Percentiles rank a stretch among this genome's conserved stretches.
Evolutionary conservation across 2,888 invertebrate genomes (phyloP).

Genomic region (Parnassius apollo): DNA sequence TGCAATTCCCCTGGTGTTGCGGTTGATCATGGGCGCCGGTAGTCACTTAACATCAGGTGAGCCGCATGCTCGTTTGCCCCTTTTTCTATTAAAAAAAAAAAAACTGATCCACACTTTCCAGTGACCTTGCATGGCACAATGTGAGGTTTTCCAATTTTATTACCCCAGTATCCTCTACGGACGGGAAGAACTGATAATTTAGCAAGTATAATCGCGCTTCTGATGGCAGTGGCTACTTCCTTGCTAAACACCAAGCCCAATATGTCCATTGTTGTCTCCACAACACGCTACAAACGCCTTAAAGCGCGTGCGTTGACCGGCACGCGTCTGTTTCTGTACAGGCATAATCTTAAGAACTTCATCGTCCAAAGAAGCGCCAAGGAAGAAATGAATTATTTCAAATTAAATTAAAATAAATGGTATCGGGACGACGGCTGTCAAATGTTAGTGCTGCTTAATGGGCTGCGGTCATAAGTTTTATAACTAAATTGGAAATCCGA

Average conservation of each 20-base stretch:
- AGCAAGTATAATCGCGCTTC: conserved; percentile 98
- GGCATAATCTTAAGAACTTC: conserved; percentile 99
- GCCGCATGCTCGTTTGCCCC: too few species aligned
- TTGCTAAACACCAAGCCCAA: conserved; percentile 99
- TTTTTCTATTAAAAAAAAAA: too few species aligned
- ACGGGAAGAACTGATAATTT: conserved; percentile 99
- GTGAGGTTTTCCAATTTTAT: conserved; percentile 99
- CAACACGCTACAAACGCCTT: conserved; percentile 95
- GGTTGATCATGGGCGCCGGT: too few species aligned
- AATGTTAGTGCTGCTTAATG: too few species aligned
- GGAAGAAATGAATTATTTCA: conserved; percentile 99
- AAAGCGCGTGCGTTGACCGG: conserved; percentile 99
- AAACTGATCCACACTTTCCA: conserved; percentile 99
- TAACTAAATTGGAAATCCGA: too few species aligned
- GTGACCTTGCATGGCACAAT: conserved; percentile 99
- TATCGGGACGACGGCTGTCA: too few species aligned
- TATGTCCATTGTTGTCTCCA: conserved; percentile 99
- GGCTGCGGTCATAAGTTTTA: too few species aligned
- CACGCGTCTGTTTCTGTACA: conserved; percentile 99
- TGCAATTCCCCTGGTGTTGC: too few species aligned
- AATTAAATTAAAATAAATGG: conserved; percentile 75
- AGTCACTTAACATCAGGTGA: too few species aligned
- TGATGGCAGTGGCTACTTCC: conserved; percentile 99
- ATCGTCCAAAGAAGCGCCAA: conserved; percentile 95
- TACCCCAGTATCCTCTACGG: conserved; percentile 99